Conservation (phyloP, 2,797 vertebrate genomes). For the Hypotaenidia okinawae region DNA sequence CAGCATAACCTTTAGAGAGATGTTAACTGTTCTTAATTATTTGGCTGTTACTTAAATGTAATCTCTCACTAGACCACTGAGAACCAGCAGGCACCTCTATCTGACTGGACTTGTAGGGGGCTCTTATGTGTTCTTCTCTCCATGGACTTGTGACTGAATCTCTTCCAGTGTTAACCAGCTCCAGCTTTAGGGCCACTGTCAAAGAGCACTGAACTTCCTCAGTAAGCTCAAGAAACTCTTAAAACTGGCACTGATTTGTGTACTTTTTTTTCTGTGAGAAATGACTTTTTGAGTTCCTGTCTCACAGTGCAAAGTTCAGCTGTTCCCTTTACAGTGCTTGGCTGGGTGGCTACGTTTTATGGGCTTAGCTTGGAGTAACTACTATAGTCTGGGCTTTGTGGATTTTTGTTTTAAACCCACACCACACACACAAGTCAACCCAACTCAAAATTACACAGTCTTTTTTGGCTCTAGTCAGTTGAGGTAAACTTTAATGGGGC, state of each 20-base stretch:
- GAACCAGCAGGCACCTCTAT: neutral
- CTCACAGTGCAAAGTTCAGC: neutral
- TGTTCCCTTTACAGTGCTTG: neutral
- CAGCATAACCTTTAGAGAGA: neutral
- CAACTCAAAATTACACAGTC: neutral
- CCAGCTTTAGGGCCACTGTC: too few species aligned
- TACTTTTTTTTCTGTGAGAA: neutral
- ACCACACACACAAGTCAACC: neutral
- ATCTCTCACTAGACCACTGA: rapidly evolving
- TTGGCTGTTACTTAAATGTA: neutral
- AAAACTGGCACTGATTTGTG: neutral
- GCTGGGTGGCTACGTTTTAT: neutral
- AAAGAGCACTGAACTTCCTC: neutral
- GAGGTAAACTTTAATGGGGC: neutral
- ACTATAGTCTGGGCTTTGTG: neutral
- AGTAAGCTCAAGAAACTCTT: neutral
- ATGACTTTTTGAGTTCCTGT: neutral
- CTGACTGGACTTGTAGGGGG: rapidly evolving
- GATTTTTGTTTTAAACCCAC: neutral
- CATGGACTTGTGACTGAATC: neutral
- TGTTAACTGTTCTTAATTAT: neutral
- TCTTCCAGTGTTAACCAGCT: neutral
- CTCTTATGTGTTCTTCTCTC: neutral
- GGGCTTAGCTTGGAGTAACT: neutral
- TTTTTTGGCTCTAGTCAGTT: neutral